Base-by-base conservation (phyloP, 2,888 invertebrate genomes). In the Graphium colonna region DNA sequence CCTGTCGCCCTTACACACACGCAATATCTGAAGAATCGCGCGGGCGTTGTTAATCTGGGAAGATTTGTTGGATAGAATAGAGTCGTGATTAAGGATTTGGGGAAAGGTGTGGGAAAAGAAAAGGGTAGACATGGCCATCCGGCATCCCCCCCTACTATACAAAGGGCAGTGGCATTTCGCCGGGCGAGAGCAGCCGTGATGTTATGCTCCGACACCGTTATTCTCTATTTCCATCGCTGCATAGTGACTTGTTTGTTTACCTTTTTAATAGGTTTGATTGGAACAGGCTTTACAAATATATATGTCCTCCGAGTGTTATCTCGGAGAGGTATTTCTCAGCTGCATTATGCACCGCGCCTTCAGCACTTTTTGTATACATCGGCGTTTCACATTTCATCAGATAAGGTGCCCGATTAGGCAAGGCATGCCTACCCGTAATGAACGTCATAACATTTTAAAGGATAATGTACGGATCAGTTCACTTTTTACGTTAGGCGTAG, bases 361-460 rank as follows among this genome's bases (percentile, higher is more conserved):
- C 31, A 15, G 31, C 39, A 26, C 15, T 52, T 48, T 53, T 53
- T 52, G 21, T 48, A 39, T 21, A 44, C 28, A 43, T 12, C 12
- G 18, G n/a, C 38, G 53, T 48, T 49, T 53, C 44, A 53, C 48
- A 53, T 53, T 49, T 48, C 53, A 53, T 44, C 53, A 53, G 53
- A 53, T 53, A 53, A 49, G 48, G 26, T 18, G 48, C 48, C 48
- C 53, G 48, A 53, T 53, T 53, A 53, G 53, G 53, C 53, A 17
- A 44, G 52, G 28, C 53, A 44, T 53, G 43, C 43, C 48, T 53
- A 28, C 48, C 12, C 48, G 18, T 48, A 38, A 43, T 33, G 40
- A 28, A 48, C 38, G 53, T 53, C 53, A 53, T 49, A 53, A 53
- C 43, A 53, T 49, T 53, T 53, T 39, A 48, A 53, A 21, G 53